Percentiles rank a stretch among this genome's conserved stretches.
phyloP scores from a whole-genome alignment of 1,140 invertebrate genomes.

The Propsilocerus akamusi region DNA sequence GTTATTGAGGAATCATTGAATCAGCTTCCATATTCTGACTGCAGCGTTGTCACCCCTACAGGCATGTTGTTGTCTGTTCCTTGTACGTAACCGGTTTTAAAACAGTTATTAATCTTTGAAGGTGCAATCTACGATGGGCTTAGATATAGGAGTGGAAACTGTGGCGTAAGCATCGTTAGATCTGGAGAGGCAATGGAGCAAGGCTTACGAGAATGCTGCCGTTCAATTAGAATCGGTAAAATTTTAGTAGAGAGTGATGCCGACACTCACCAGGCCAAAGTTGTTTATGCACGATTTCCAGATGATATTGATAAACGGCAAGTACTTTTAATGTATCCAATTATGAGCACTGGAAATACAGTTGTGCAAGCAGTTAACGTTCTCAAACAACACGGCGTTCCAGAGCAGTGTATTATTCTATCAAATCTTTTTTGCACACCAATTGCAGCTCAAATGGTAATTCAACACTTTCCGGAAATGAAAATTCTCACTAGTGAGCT shows the following conservation, averaged over 20 bases:
- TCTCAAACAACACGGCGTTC: conserved; percentile 79
- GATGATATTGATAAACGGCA: conserved; percentile 81
- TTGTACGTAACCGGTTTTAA: neutral
- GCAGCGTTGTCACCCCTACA: conserved; percentile 82
- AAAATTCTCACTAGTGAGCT: conserved; percentile 91
- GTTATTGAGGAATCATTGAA: conserved; percentile 98
- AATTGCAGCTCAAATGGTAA: conserved; percentile 68
- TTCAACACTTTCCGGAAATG: conserved; percentile 76
- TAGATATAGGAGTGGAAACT: conserved; percentile 89
- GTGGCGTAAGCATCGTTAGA: conserved; percentile 93
- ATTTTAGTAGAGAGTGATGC: conserved; percentile 94
- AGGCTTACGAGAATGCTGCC: conserved; percentile 89
- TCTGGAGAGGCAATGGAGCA: conserved; percentile 97
- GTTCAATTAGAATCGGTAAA: conserved; percentile 94
- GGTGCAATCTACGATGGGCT: conserved; percentile 72
- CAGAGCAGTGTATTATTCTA: conserved; percentile 84
- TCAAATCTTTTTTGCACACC: conserved; percentile 95
- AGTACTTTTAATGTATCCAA: conserved; percentile 95
- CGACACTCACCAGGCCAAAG: conserved; percentile 88
- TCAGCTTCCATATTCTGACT: conserved; percentile 82
- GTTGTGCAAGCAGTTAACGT: conserved; percentile 77
- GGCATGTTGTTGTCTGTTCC: conserved; percentile 22
- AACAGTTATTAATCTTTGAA: neutral
- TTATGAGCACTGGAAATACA: conserved; percentile 95
- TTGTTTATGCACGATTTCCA: conserved; percentile 96